Evolutionary conservation across 1,140 invertebrate species (phyloP).

Genomic region (Drosophila nannoptera): DNA sequence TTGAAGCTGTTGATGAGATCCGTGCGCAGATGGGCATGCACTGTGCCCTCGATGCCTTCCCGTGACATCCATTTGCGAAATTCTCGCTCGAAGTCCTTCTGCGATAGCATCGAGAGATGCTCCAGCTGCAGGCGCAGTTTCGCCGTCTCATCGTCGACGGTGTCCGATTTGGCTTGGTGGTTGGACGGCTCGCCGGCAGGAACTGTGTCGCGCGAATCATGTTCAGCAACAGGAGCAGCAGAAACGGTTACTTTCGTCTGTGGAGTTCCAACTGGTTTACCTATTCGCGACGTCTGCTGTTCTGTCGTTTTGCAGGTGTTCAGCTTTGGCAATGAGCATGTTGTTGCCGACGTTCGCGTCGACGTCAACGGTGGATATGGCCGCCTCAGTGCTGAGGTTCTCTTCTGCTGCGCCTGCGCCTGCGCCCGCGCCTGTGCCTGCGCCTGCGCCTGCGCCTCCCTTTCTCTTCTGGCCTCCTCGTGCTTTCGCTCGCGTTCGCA

Average conservation of each 20-base stretch:
- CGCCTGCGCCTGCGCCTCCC: slow-evolving; percentile 42
- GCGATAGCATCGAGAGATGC: slow-evolving; percentile 40
- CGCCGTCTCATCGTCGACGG: slow-evolving; percentile 16
- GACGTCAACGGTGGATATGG: background rate
- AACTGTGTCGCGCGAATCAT: no score
- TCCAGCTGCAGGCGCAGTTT: slow-evolving; percentile 45
- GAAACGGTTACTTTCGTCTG: background rate
- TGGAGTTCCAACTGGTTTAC: background rate
- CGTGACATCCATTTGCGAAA: slow-evolving; percentile 69
- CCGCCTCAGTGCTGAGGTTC: background rate
- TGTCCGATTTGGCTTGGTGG: background rate
- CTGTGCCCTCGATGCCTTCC: slow-evolving; percentile 57
- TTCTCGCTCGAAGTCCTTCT: slow-evolving; percentile 64
- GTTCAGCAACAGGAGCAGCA: background rate
- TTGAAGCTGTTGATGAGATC: slow-evolving; percentile 71
- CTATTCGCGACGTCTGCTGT: background rate
- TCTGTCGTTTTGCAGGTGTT: background rate
- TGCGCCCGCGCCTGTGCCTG: no score
- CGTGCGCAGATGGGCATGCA: slow-evolving; percentile 67
- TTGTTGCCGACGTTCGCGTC: background rate
- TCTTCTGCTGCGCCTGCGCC: slow-evolving; percentile 29
- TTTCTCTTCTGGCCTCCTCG: slow-evolving; percentile 36
- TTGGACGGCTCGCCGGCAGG: no score
- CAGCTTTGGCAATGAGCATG: background rate
- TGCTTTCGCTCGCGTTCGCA: slow-evolving; percentile 56